phyloP scores from a whole-genome alignment of 2,113 vertebrate genomes.

The Eurypyga helias region DNA sequence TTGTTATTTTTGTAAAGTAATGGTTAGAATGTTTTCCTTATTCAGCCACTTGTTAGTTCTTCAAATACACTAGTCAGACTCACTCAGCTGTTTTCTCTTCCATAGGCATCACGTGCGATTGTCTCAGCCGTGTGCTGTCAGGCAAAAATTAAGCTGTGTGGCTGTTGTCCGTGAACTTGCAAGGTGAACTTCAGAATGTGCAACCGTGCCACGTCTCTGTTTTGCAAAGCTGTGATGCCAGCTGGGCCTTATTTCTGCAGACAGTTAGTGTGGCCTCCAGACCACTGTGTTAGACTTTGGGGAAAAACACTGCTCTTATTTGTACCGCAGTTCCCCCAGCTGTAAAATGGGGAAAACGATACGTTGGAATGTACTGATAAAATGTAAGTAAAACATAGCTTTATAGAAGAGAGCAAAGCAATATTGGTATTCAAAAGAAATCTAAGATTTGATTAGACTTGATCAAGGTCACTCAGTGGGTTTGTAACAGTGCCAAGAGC shows the following conservation, averaged over 20 bases:
- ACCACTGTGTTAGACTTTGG: not conserved
- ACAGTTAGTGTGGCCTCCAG: not conserved
- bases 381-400: not conserved
- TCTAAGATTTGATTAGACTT: not conserved
- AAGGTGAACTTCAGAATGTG: not conserved
- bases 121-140: not conserved
- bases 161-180: not conserved
- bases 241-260: not conserved
- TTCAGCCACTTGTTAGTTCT: not conserved
- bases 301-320: not conserved
- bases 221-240: not conserved
- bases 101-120: not conserved
- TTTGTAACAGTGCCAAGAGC: not conserved
- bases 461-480: not conserved
- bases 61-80: not conserved
- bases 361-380: not conserved
- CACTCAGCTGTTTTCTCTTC: not conserved
- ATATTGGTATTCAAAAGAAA: not conserved
- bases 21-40: not conserved
- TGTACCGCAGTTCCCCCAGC: not conserved
- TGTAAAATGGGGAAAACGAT: not conserved
- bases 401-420: not conserved
- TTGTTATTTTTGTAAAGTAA: not conserved
- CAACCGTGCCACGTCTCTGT: fast-evolving
- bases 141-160: not conserved